Base-by-base conservation (phyloP, 2,888 invertebrate genomes). In the Phaonia tiefii region DNA sequence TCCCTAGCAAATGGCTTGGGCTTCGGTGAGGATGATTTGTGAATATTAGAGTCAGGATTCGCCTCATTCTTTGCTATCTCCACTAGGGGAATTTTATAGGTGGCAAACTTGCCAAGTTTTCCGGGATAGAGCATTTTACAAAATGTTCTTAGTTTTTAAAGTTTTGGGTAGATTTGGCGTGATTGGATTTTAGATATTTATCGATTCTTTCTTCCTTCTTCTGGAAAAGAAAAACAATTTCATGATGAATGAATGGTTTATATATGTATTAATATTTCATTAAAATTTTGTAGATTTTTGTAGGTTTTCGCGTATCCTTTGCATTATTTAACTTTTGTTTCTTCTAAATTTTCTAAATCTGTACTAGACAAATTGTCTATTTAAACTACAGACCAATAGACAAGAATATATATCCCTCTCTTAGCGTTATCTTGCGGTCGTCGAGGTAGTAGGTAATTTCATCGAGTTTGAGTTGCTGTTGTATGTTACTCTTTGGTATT, bases 31-130 rank as follows among this genome's bases (percentile, higher is more conserved):
- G n/a, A n/a, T n/a, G n/a, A 13, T 51, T 25, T 17, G 39, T 44
- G 0, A 42, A 20, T 31, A 26, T 26, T 71, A 10, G 26, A n/a
- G 11, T 17, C 26, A 42, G 25, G 37, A 54, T 42, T 31, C 67
- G 60, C 67, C 72, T 44, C 56, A 76, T 75, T 73, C 42, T 81
- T 81, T 49, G 20, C 8, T 51, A 49, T 65, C 37, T 72, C 69
- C 84, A 84, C 83, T 60, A n/a, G 4, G 31, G 15, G 17, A 1
- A 11, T 20, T 51, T 31, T 31, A 8, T 31, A 8, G 39, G 4
- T 56, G n/a, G 11, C 8, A 58, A 42, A 63, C 39, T 37, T 60
- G n/a, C 10, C 17, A 8, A 11, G 44, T 44, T 44, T 13, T 26
- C 26, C 11, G 5, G n/a, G 20, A 22, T 11, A 54, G n/a, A 2